Base-by-base conservation (phyloP, 2,888 invertebrate genomes). In the Phasia obesa region DNA sequence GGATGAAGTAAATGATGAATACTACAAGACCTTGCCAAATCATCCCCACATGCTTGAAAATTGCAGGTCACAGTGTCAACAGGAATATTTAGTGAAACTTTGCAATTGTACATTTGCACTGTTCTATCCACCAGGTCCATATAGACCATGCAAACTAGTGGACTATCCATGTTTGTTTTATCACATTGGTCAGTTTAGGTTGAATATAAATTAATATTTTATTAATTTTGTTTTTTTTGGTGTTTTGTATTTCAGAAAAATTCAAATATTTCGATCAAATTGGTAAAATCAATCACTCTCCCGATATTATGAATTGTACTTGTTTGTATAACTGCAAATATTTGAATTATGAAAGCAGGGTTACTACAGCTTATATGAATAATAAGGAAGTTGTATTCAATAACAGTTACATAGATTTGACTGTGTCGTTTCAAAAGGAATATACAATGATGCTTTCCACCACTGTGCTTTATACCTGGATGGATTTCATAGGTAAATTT, bases 401-500 rank as follows among this genome's bases (percentile, higher is more conserved):
- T 35, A 85, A 86, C 19, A 84, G 88, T 5, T 85, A 85, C 35
- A 82, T 91, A 17, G 85, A 87, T 31, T 73, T 92, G 17, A 90
- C 91, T 82, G 86, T 92, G 0, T 91, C 87, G 86, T 92, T 89
- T 85, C 87, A 87, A 13, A 87, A 86, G 7, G 84, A 89, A 19
- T 87, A 87, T 4, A 88, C 91, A 74, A 86, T 92, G 79, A 89
- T 91, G 2, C 92, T 91, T 85, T 89, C 89, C 64, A 92, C 92
- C 0, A 91, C 90, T 38, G 86, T 92, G 4, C 88, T 90, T 21
- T 91, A 91, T 78, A 91, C 90, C 7, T 91, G 91, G 89, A 85
- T 91, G 35, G 92, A 92, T 85, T 86, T 92, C 23, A 85, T 92
- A 71, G 92, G 92, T 92, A 85, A 74, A 87, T 23, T 25, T 27